phyloP scores from a whole-genome alignment of 64 coral and sea anemone genomes.

The Montipora capricornis region DNA sequence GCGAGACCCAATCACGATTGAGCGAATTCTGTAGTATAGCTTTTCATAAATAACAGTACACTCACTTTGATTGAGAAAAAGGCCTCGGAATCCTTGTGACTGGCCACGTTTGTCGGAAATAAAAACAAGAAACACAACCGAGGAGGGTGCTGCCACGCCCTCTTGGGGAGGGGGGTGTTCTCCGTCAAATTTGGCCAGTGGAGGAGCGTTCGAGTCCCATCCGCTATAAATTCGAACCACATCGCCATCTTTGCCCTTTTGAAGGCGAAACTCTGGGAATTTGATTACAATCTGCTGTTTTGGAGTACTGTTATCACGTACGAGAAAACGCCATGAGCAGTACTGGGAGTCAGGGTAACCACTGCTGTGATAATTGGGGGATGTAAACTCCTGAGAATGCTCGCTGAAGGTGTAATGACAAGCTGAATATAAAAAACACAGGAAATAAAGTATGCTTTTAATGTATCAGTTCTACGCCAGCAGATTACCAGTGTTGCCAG shows the following conservation, averaged over 20 bases:
- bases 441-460: background rate
- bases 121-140: constrained; percentile 14
- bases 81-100: constrained; percentile 22
- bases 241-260: constrained; percentile 6
- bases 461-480: too few species aligned
- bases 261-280: constrained; percentile 17
- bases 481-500: too few species aligned
- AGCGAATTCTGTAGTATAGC: too few species aligned
- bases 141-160: background rate
- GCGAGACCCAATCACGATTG: background rate
- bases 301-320: background rate
- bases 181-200: constrained; percentile 4
- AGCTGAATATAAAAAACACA: background rate
- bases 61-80: constrained; percentile 20
- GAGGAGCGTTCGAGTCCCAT: background rate
- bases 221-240: constrained; percentile 2
- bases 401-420: constrained; percentile 39
- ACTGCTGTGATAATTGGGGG: background rate
- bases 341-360: constrained; percentile 17
- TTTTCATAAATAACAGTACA: background rate
- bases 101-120: background rate
- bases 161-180: background rate
- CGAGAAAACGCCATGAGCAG: constrained; percentile 23
- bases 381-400: constrained; percentile 19
- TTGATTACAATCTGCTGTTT: constrained; percentile 20